Base-by-base conservation (phyloP, 2,888 invertebrate genomes). In the Smittia aterrima region DNA sequence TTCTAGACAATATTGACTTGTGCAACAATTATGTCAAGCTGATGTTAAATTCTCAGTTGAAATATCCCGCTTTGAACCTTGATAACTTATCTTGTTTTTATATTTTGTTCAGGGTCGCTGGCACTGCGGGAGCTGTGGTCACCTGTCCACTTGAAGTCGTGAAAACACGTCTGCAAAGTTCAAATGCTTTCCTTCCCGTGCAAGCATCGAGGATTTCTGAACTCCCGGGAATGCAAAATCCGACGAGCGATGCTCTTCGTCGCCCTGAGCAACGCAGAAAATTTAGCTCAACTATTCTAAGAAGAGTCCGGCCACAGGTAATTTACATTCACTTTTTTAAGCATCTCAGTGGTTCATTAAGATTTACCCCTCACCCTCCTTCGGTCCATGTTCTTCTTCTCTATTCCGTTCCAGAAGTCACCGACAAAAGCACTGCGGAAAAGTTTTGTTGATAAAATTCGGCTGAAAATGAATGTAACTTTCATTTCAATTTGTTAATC, bases 81-180 rank as follows among this genome's bases (percentile, higher is more conserved):
- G n/a, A n/a, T n/a, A n/a, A n/a, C n/a, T n/a, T n/a, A n/a, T n/a
- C n/a, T n/a, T n/a, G n/a, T n/a, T n/a, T n/a, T n/a, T n/a, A n/a
- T n/a, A n/a, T n/a, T n/a, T n/a, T n/a, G n/a, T n/a, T n/a, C n/a
- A 98, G 98, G 81, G 89, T 94, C 83, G 98, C 96, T 77, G 98
- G 98, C 76, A 98, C 98, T 72, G 92, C 94, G 66, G 98, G 98
- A 73, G 98, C 98, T 18, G 94, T 98, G 77, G 90, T 96, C 77
- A 98, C 98, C 80, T 98, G 98, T 84, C 98, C 98, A 11, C 85
- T 98, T 79, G 98, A 98, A 86, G 98, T 98, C 77, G 96, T 98
- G 64, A 98, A 98, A 85, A 98, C 98, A 11, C 89, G 98, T 27
- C 87, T 97, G 77, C 98, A 98, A 83, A 98, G 98, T 24, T 97